These are phyloP conservation scores for Muscina levida DNA, from an alignment of 2,888 invertebrate species.

Conservation along the genomic window DNA sequence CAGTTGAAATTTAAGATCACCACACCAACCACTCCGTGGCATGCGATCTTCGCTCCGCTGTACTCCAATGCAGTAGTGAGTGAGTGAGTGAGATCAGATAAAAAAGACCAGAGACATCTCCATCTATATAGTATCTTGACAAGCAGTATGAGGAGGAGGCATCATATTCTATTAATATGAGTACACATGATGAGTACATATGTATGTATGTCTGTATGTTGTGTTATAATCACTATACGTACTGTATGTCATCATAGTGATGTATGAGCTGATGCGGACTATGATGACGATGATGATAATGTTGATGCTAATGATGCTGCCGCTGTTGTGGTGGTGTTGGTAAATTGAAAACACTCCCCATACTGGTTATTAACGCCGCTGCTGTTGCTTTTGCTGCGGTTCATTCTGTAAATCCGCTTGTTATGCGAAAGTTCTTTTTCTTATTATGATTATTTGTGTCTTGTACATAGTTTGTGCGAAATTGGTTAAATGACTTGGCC, in stretches of 20 bases:
- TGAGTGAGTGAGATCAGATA: background rate
- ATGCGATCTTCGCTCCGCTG: background rate
- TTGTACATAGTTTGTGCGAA: slow-evolving; percentile 37
- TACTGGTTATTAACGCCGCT: slow-evolving; percentile 16
- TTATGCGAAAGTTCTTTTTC: slow-evolving; percentile 34
- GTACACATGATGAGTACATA: no score
- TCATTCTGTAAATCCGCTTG: slow-evolving; percentile 39
- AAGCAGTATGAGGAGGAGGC: no score
- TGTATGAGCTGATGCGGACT: background rate
- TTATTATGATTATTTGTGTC: slow-evolving; percentile 16
- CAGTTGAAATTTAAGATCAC: no score
- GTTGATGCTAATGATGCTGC: background rate
- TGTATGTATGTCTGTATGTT: no score
- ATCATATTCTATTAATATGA: background rate
- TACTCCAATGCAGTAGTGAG: background rate
- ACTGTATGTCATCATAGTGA: background rate
- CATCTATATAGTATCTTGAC: background rate
- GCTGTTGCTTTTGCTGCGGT: slow-evolving; percentile 31
- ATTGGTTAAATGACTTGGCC: slow-evolving; percentile 31
- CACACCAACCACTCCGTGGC: background rate
- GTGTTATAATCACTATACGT: background rate
- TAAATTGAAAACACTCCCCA: slow-evolving; percentile 47
- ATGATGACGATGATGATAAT: slow-evolving; percentile 15
- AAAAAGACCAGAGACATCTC: background rate
- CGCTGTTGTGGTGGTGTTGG: slow-evolving; percentile 23